Evolutionary conservation across 2,113 vertebrate species (phyloP).

Genomic region (Ifrita kowaldi): DNA sequence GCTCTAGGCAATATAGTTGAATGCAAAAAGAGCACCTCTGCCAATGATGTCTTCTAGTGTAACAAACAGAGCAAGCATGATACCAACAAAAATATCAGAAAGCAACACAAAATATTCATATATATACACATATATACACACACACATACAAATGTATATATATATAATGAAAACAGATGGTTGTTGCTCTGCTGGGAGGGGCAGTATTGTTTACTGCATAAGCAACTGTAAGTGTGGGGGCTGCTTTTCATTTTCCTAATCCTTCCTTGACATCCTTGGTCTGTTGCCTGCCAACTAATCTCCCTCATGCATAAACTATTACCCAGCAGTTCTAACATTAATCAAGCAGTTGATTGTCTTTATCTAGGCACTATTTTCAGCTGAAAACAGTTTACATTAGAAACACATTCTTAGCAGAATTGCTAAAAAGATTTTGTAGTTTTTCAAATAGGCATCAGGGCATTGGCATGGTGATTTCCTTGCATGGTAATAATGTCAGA

Average conservation of each 20-base stretch:
- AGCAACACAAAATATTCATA: neutral
- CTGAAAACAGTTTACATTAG: neutral
- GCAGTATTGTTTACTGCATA: neutral
- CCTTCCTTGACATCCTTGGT: neutral
- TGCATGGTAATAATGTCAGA: neutral
- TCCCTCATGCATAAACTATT: neutral
- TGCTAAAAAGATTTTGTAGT: neutral
- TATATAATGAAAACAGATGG: neutral
- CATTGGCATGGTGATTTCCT: neutral
- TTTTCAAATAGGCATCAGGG: neutral
- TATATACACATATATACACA: neutral
- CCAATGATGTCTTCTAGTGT: neutral
- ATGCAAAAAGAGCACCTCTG: neutral
- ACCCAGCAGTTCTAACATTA: neutral
- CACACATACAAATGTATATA: neutral
- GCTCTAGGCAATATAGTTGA: neutral
- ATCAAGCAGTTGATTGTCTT: neutral
- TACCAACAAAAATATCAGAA: neutral
- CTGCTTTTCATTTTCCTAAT: constrained; percentile 12
- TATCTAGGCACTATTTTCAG: neutral
- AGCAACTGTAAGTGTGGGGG: neutral
- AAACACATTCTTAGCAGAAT: neutral
- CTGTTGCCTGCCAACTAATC: constrained; percentile 28
- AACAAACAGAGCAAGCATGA: neutral
- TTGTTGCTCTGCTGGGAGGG: neutral